Base-by-base conservation (phyloP, 2,797 vertebrate genomes). In the Antrozous pallidus region DNA sequence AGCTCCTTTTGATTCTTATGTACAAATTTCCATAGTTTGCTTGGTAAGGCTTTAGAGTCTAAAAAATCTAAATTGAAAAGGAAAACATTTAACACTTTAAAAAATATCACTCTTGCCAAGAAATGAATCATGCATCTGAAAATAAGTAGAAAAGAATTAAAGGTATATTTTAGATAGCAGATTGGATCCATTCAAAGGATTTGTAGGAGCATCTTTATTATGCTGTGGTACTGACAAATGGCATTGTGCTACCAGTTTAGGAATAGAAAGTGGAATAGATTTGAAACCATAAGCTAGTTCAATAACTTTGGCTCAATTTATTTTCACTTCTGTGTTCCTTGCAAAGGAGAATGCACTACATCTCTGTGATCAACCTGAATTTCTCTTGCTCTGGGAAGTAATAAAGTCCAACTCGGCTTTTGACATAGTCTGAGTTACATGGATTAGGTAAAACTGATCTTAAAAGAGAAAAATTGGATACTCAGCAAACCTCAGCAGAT, bases 391-490 rank as follows among this genome's bases (percentile, higher is more conserved):
- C 91, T 96, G 90, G 69, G 83, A 97, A 97, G 95, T 94, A 94
- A 31, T 97, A 70, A 97, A 98, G 95, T 94, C 67, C 95, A 95
- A 16, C 83, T 94, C 97, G 93, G 88, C 69, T 97, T 97, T 95
- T 97, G 96, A 95, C 95, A 94, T 51, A 90, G 85, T 93, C 90
- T 94, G 75, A 97, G 61, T 65, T 95, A 71, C 4, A 2, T 95
- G 89, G 93, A 97, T 98, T 97, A 97, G 82, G 93, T 93, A 95
- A 96, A 97, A 95, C 73, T 96, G 93, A 83, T 97, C 86, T 97
- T 98, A 98, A 98, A 97, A 97, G 93, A 96, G 94, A 94, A 97
- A 97, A 97, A 97, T 90, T 93, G 95, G 94, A 93, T 65, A 33
- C 90, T 98, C 94, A 95, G 95, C 87, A 96, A 97, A 95, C 77